phyloP scores from a whole-genome alignment of 1,140 invertebrate species.

The Bombus terrestris region DNA sequence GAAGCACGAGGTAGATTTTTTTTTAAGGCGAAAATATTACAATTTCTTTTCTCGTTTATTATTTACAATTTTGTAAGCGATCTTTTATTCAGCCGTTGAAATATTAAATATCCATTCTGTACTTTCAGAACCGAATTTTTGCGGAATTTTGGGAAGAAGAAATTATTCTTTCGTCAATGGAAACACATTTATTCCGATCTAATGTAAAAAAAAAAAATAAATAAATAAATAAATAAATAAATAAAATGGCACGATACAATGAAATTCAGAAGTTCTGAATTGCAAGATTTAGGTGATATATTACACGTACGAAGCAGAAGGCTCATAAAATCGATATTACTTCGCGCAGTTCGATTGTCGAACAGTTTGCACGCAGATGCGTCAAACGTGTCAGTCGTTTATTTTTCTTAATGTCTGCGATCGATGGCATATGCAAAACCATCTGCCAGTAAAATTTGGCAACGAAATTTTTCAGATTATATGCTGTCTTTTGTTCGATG shows the following conservation, averaged over 20 bases:
- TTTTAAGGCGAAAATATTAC: not conserved
- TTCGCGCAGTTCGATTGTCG: not conserved
- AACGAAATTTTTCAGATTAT: not conserved
- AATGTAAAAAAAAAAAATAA: not conserved
- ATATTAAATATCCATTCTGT: not conserved
- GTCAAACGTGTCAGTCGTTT: not conserved
- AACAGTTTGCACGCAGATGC: not conserved
- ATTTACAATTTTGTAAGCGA: not conserved
- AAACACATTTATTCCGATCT: not conserved
- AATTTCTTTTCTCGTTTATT: not conserved
- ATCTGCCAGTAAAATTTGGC: constrained; percentile 18
- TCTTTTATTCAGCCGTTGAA: not conserved
- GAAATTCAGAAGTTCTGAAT: not conserved
- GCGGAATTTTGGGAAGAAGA: not conserved
- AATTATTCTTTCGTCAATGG: not conserved
- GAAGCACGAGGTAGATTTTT: not conserved
- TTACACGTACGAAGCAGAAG: too few relatives aligned
- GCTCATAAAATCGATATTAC: constrained; percentile 7
- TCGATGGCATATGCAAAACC: constrained; percentile 3
- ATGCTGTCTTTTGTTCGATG: not conserved
- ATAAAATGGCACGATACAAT: too few relatives aligned
- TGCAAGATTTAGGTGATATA: too few relatives aligned
- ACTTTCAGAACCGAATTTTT: too few relatives aligned
- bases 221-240: too few relatives aligned
- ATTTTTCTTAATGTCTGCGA: not conserved